Evolutionary conservation across 1,140 invertebrate species (phyloP).

Genomic region (Listronotus bonariensis): DNA sequence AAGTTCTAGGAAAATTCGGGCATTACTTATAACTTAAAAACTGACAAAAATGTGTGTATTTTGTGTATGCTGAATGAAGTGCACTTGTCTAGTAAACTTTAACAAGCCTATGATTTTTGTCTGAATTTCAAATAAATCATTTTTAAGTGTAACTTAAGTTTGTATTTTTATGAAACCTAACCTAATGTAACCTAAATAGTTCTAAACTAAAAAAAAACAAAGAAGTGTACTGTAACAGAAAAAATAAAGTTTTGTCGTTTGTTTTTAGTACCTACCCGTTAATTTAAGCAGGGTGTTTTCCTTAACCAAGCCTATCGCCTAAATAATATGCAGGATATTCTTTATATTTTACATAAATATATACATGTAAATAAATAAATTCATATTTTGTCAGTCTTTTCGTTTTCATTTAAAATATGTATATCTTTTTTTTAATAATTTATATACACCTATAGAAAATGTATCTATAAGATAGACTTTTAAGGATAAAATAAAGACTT

Average conservation of each 20-base stretch:
- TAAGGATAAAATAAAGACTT: neutral
- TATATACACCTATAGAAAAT: conserved; percentile 17
- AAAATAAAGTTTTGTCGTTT: conserved; percentile 15
- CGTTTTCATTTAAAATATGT: conserved; percentile 38
- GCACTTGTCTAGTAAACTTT: neutral
- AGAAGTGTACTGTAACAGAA: conserved; percentile 11
- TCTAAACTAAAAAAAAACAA: conserved; percentile 14
- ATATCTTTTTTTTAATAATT: conserved; percentile 19
- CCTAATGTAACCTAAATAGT: conserved; percentile 12
- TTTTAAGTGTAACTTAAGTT: neutral
- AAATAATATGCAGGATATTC: conserved; percentile 40
- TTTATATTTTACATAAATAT: conserved; percentile 21
- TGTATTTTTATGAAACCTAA: conserved; percentile 12
- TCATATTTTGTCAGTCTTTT: conserved; percentile 39
- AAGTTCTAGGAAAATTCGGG: conserved; percentile 1
- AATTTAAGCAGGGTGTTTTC: conserved; percentile 36
- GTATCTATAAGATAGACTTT: neutral
- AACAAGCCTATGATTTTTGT: conserved; percentile 15
- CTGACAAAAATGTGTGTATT: conserved; percentile 27
- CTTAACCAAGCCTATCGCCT: conserved; percentile 35
- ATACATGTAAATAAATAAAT: conserved; percentile 35
- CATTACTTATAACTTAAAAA: conserved; percentile 7
- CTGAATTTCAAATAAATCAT: neutral
- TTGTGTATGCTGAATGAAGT: neutral
- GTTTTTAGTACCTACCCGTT: conserved; percentile 34